A percentile compares a stretch with the other conserved stretches of the same genome.
Evolutionary conservation across 2,113 vertebrate species (phyloP).

Genomic region (Dicrurus megarhynchus): DNA sequence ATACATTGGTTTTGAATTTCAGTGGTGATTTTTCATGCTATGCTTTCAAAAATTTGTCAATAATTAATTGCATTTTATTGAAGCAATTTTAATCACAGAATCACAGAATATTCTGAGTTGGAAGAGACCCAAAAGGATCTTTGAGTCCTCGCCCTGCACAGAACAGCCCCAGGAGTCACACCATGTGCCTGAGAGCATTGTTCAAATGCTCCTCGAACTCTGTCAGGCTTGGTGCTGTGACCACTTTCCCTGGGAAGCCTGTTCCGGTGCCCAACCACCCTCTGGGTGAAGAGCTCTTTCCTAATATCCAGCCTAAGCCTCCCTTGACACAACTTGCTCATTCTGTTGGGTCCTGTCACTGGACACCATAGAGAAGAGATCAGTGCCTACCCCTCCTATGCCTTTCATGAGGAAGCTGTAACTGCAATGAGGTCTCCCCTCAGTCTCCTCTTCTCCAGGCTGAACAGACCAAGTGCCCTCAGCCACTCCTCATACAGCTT

Average conservation of each 20-base stretch:
- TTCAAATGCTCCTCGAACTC: not conserved
- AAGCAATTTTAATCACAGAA: not conserved
- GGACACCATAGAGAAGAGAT: not conserved
- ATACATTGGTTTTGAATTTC: not conserved
- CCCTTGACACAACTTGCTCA: not conserved
- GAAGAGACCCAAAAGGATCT: not conserved
- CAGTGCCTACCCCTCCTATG: not conserved
- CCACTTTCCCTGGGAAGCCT: not conserved
- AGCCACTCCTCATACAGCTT: rapidly evolving
- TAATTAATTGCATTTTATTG: not conserved
- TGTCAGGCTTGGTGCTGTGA: not conserved
- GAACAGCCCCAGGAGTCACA: not conserved
- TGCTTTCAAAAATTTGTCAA: not conserved
- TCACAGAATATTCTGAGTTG: not conserved
- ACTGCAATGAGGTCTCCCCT: not conserved
- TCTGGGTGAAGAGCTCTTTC: rapidly evolving
- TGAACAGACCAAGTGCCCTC: not conserved
- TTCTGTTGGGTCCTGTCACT: not conserved
- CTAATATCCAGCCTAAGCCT: not conserved
- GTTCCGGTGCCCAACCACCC: not conserved
- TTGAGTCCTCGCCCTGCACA: not conserved
- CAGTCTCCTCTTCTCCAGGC: not conserved
- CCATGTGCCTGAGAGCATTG: not conserved
- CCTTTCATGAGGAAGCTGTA: rapidly evolving
- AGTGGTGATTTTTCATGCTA: not conserved